Percentiles rank a stretch among this genome's conserved stretches.
Evolutionary conservation across 2,888 invertebrate genomes (phyloP).

Genomic region (Leucania comma): DNA sequence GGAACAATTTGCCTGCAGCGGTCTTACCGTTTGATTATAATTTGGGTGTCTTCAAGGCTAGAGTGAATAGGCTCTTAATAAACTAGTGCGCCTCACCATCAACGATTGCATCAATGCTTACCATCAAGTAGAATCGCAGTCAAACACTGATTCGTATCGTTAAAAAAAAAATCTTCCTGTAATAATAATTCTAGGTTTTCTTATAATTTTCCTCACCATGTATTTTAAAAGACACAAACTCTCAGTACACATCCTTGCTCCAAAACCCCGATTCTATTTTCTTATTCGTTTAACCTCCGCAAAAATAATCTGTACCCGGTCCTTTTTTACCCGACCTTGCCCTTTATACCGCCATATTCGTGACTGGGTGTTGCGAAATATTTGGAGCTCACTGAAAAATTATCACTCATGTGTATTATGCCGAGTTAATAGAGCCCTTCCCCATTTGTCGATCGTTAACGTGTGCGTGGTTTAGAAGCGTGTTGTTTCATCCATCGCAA

Average conservation of each 20-base stretch:
- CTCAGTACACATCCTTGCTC: neutral
- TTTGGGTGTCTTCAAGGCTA: too few relatives aligned
- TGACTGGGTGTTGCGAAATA: slow-evolving; percentile 25
- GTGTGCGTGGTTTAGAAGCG: too few relatives aligned
- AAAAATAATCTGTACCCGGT: slow-evolving; percentile 12
- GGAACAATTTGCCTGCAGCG: too few relatives aligned
- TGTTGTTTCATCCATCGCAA: too few relatives aligned
- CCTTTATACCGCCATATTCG: slow-evolving; percentile 40
- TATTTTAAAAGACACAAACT: neutral
- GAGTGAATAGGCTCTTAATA: too few relatives aligned
- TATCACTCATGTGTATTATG: slow-evolving; percentile 37
- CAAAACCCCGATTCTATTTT: slow-evolving; percentile 4
- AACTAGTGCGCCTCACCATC: too few relatives aligned
- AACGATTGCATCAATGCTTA: too few relatives aligned
- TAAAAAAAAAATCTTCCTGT: too few relatives aligned
- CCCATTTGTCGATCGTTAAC: too few relatives aligned
- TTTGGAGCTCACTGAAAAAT: slow-evolving; percentile 35
- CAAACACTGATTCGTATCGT: too few relatives aligned
- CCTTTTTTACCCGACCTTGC: slow-evolving; percentile 46
- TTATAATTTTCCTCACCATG: neutral
- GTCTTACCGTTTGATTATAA: too few relatives aligned
- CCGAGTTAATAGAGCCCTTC: neutral
- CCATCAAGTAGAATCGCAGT: too few relatives aligned
- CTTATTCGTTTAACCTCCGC: slow-evolving; percentile 1
- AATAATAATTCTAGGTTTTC: neutral